Evolutionary conservation across 2,888 invertebrate genomes (phyloP), one percentile per base, ranked within the genome.

Genomic region (Rhagonycha lutea): DNA sequence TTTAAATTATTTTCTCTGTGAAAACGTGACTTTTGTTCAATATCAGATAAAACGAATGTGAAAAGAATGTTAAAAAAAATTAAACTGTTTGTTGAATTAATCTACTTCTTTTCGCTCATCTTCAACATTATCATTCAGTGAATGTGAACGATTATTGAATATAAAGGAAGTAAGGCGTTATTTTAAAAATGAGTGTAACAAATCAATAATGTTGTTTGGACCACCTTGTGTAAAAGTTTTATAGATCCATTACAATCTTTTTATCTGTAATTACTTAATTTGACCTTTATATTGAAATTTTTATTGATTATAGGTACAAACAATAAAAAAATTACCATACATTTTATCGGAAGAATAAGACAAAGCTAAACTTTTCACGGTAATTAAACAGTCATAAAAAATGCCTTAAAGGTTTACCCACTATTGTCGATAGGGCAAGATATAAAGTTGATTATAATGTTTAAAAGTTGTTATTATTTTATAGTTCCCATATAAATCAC

Each of bases 401-500:
- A 69, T 62, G 72, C 75, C 77, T 47, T 14, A 26, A 26, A 47
- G 77, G 72, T 68, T 23, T 77, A 72, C 74, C 74, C 77, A 75
- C 76, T 70, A 76, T 75, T 77, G 75, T 75, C 70, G 73, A 75
- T 75, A 62, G 74, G 74, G 72, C 68, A 26, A 75, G 72, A 61
- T 70, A 69, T 65, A 65, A 18, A 47, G 67, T 75, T 78, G 73
- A 78, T 78, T 78, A 75, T 78, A 78, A 77, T 77, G 77, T 74
- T 77, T 77, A 77, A 47, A 65, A 65, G 63, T 67, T 63, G 71
- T 77, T 71, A 76, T 76, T 77, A 77, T 74, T 71, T 77, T 77
- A 74, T 71, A 69, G 26, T 75, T 78, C 75, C 70, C 73, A 75
- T 75, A 75, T 75, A 78, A 78, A 75, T 78, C 75, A 78, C 72